Conservation (phyloP, 2,113 vertebrate species). For the Mandrillus leucophaeus region DNA sequence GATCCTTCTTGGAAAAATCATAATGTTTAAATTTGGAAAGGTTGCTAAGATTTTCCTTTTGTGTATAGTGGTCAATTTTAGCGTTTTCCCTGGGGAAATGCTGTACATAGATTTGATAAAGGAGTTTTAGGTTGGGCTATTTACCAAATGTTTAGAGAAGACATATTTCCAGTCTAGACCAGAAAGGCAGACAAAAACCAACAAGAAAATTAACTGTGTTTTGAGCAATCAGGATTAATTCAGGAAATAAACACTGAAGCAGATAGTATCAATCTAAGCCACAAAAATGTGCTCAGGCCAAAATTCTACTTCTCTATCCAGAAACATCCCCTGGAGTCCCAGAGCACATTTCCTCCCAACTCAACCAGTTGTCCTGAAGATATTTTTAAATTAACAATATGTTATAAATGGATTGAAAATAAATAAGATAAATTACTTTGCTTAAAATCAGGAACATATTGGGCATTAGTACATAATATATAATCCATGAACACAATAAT, state of each 20-base stretch:
- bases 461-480: neutral
- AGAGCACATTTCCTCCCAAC: neutral
- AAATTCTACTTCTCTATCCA: slow-evolving; percentile 52
- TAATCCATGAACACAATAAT: neutral
- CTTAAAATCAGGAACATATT: slow-evolving; percentile 31
- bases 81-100: slow-evolving; percentile 73
- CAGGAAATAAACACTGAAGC: slow-evolving; percentile 69
- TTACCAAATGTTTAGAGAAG: slow-evolving; percentile 76
- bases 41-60: slow-evolving; percentile 75
- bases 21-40: slow-evolving; percentile 70
- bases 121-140: slow-evolving; percentile 66
- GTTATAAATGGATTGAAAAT: neutral
- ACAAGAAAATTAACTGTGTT: slow-evolving; percentile 48
- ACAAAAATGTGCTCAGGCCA: slow-evolving; percentile 3
- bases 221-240: slow-evolving; percentile 49
- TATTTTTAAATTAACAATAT: neutral
- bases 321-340: slow-evolving; percentile 24
- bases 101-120: slow-evolving; percentile 70
- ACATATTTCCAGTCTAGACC: slow-evolving; percentile 62
- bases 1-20: slow-evolving; percentile 68
- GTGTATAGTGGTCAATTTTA: slow-evolving; percentile 65
- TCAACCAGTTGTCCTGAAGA: neutral
- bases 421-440: neutral
- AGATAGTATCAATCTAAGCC: slow-evolving; percentile 55
- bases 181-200: slow-evolving; percentile 43